Conservation (phyloP, 2,797 vertebrate genomes). For the Pseudochromis fuscus region DNA sequence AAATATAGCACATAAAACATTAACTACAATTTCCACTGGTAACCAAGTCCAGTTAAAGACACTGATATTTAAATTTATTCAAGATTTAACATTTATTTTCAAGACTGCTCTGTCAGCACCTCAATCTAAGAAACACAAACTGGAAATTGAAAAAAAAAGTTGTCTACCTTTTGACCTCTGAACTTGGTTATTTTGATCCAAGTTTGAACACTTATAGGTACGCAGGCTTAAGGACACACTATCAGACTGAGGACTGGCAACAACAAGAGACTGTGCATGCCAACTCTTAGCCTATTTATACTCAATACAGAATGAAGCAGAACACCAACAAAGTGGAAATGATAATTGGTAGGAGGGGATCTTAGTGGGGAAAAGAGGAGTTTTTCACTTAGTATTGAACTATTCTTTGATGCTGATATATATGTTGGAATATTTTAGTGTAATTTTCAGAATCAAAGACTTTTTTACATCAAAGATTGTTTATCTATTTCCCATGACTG, state of each 20-base stretch:
- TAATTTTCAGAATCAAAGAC: no score
- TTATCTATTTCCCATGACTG: no score
- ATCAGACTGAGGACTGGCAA: not conserved
- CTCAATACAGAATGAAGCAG: conserved; percentile 9
- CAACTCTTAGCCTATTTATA: conserved; percentile 19
- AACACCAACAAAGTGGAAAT: not conserved
- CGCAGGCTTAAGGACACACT: conserved; percentile 20
- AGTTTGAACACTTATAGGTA: conserved; percentile 14
- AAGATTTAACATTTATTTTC: no score
- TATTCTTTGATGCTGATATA: not conserved
- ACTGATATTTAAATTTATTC: no score
- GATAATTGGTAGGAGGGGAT: not conserved
- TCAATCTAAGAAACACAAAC: not conserved
- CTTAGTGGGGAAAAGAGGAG: not conserved
- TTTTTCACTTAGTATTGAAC: not conserved
- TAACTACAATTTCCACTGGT: no score
- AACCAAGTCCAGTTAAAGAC: no score
- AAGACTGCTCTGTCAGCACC: no score
- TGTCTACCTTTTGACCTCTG: conserved; percentile 1
- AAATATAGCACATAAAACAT: no score
- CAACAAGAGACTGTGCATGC: conserved; percentile 28
- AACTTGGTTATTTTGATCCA: no score
- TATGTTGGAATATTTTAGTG: no score
- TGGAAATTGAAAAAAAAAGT: not conserved
- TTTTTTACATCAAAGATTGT: no score